Base-by-base conservation (phyloP, 2,797 vertebrate species). In the Rhodeus uyekii region DNA sequence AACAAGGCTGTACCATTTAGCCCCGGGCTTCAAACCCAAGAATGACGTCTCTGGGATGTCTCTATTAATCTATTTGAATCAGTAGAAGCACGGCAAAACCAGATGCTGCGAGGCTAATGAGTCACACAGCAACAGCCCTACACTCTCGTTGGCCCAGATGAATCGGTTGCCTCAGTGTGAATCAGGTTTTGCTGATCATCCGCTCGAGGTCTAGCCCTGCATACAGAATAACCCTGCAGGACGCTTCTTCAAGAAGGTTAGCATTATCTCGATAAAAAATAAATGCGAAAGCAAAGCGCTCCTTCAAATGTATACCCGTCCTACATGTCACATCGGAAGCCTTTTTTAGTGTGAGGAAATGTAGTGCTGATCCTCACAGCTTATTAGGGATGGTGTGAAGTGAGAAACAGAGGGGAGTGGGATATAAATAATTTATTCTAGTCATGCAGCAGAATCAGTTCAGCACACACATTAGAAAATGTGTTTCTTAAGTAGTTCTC, bases 91-190 rank as follows among this genome's bases (percentile, higher is more conserved):
- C 69, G 81, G 48, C 55, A 72, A 83, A 88, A 80, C 38, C 81
- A 86, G 85, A 76, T 83, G 74, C 83, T 83, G 69, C 69, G 32
- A 87, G 80, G 83, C 74, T 80, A 80, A 76, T 84, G 81, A 86
- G 64, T 85, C 85, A 81, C 80, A 87, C 86, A 64, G 77, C 84
- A 71, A 78, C 63, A 58, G 42, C 74, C 72, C 61, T 27, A 48
- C 24, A 34, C 42, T 80, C 27, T 58, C 75, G 53, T 34, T 80
- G 61, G 19, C 68, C 44, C 76, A 69, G 55, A 83, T 79, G 71
- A 80, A 76, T 46, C 65, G 58, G 74, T 50, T 78, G 83, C 46
- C 68, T 58, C 67, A 5, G 48, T 61, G 39, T 82, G 69, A 78
- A 81, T 81, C 75, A 81, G 79, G 68, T 84, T 78, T 74, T 64